A percentile compares a stretch with the other conserved stretches of the same genome.
phyloP scores from a whole-genome alignment of 2,113 vertebrate genomes.

The Stigmatopora argus region DNA sequence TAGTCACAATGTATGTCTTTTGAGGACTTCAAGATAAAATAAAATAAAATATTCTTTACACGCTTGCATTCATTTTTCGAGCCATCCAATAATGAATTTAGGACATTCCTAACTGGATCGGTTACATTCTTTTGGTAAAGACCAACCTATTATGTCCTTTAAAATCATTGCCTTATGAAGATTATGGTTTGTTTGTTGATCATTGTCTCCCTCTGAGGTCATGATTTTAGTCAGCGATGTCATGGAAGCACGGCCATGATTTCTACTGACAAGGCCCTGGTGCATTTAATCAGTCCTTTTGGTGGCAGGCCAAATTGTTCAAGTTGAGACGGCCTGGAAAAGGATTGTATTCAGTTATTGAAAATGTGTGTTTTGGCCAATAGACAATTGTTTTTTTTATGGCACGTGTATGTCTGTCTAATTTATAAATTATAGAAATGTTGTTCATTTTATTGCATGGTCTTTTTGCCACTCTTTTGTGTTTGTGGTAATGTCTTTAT shows the following conservation, averaged over 20 bases:
- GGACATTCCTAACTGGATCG: no score
- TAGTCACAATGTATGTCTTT: no score
- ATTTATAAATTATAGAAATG: neutral
- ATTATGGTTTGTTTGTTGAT: conserved; percentile 2
- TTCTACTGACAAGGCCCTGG: conserved; percentile 1
- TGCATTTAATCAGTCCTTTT: conserved; percentile 2
- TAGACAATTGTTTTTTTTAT: neutral
- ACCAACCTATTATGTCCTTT: neutral
- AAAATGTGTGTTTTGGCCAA: neutral
- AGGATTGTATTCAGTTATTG: neutral
- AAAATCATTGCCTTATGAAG: neutral
- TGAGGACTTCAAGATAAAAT: no score
- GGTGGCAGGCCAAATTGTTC: neutral
- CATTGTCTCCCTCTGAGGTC: conserved; percentile 4
- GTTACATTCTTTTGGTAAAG: neutral
- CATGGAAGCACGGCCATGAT: neutral
- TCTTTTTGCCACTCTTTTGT: neutral
- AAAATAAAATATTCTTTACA: no score
- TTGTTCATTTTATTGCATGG: neutral
- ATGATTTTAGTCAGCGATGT: neutral
- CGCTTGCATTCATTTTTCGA: no score
- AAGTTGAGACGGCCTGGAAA: neutral
- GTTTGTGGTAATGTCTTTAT: neutral
- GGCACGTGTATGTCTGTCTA: neutral
- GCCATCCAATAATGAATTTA: no score